A percentile compares a stretch with the other conserved stretches of the same genome.
phyloP scores from a whole-genome alignment of 2,797 vertebrate species.

The Poeciliopsis gracilis region DNA sequence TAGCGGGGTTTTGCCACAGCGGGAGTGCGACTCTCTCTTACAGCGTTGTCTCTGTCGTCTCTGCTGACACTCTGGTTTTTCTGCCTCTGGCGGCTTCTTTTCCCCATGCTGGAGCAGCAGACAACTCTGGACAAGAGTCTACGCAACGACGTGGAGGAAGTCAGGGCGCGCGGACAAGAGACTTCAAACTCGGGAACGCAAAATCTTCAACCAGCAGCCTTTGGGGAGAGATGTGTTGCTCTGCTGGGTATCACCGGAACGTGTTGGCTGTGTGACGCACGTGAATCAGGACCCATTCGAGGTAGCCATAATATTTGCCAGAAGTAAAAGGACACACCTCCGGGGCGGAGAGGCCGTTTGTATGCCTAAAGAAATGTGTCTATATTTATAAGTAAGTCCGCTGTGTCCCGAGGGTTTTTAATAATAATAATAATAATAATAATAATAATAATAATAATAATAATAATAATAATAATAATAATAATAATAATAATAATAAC shows the following conservation, averaged over 20 bases:
- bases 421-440: neutral
- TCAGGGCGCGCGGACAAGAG: fast-evolving
- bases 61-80: slow-evolving; percentile 68
- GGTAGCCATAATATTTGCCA: slow-evolving; percentile 63
- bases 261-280: slow-evolving; percentile 70
- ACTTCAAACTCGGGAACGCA: neutral
- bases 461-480: neutral
- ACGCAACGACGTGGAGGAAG: slow-evolving; percentile 27
- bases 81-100: slow-evolving; percentile 80
- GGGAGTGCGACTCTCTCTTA: slow-evolving; percentile 65
- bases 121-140: slow-evolving; percentile 58
- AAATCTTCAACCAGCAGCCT: neutral
- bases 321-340: slow-evolving; percentile 16
- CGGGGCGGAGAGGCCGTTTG: neutral
- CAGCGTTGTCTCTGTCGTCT: slow-evolving; percentile 80
- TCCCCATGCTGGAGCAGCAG: slow-evolving; percentile 76
- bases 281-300: slow-evolving; percentile 70
- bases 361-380: neutral
- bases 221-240: neutral
- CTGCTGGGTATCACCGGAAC: slow-evolving; percentile 30
- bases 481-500: neutral
- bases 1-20: slow-evolving; percentile 21
- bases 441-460: neutral
- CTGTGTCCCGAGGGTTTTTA: too few relatives aligned
- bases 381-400: too few relatives aligned